A percentile compares a stretch with the other conserved stretches of the same genome.
phyloP scores from a whole-genome alignment of 1,140 invertebrate genomes.

The Onthophagus taurus region DNA sequence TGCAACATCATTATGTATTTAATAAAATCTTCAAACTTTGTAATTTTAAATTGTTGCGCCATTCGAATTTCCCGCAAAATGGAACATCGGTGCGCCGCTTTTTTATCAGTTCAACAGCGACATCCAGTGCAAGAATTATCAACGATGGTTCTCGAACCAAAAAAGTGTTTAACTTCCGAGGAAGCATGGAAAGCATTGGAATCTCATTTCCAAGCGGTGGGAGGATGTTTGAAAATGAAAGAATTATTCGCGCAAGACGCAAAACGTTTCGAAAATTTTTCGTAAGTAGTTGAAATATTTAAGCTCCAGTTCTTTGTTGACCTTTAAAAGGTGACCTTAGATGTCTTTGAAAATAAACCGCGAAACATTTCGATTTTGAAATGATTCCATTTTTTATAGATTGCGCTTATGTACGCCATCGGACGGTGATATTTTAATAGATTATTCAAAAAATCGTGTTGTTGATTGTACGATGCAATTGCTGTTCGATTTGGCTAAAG shows the following conservation, averaged over 20 bases:
- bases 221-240: too few relatives aligned
- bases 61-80: too few relatives aligned
- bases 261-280: conserved; percentile 70
- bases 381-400: conserved; percentile 6
- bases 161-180: too few relatives aligned
- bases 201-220: too few relatives aligned
- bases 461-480: conserved; percentile 64
- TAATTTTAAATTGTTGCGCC: too few relatives aligned
- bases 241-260: conserved; percentile 68
- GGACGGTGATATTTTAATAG: conserved; percentile 82
- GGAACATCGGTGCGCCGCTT: too few relatives aligned
- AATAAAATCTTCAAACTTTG: too few relatives aligned
- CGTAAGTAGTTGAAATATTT: conserved; percentile 41
- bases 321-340: not conserved
- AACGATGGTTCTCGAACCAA: too few relatives aligned
- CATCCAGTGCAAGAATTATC: too few relatives aligned
- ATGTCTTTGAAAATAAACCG: not conserved
- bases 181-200: too few relatives aligned
- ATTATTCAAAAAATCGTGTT: conserved; percentile 96
- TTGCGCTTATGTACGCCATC: conserved; percentile 60
- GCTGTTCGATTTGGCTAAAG: conserved; percentile 74
- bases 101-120: too few relatives aligned
- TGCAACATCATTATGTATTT: too few relatives aligned
- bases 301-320: not conserved
- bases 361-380: not conserved